Base-by-base conservation (phyloP, 2,888 invertebrate species). In the Pegoplata infirma region DNA sequence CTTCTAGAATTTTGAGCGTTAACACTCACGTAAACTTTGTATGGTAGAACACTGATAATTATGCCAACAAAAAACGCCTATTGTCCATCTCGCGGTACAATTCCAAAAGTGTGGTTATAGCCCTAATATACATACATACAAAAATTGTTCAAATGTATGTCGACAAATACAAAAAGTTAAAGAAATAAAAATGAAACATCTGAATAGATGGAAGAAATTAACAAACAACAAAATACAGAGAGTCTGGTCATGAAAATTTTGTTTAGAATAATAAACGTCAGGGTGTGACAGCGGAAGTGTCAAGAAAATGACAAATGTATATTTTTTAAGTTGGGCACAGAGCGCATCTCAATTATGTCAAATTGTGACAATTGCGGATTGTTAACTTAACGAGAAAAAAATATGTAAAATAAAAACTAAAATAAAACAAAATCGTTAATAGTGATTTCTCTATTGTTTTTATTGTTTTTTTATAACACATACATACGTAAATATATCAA, bases 261-360 rank as follows among this genome's bases (percentile, higher is more conserved):
- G 46, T 46, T 25, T 23, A 61, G 16, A 63, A 63, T 47, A 63
- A 63, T 71, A 63, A 71, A 55, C 32, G 63, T 71, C 69, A 59
- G 23, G 46, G 66, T 21, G 58, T 64, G 64, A 58, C 58, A 73
- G 64, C 56, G 63, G 64, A 64, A 64, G 64, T 73, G 64, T 64
- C 49, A 58, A 25, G 44, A 46, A 76, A 74, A 69, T 78, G 78
- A 74, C 74, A 74, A 78, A 78, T 78, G 73, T 61, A 59, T 63
- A 53, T 79, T 66, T 78, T 49, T 64, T 61, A 32, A 46, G 28
- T 23, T 63, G 68, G 56, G 53, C 44, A 53, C 49, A 59, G 51
- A 64, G 59, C 66, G 61, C 76, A 74, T 75, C 80, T 67, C 64
- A 79, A 75, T 81, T 81, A 78, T 78, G 74, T 80, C 80, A 80